These are phyloP conservation scores for Halcyon malimbica DNA, from an alignment of 2,113 vertebrate genomes.

Conservation along the genomic window DNA sequence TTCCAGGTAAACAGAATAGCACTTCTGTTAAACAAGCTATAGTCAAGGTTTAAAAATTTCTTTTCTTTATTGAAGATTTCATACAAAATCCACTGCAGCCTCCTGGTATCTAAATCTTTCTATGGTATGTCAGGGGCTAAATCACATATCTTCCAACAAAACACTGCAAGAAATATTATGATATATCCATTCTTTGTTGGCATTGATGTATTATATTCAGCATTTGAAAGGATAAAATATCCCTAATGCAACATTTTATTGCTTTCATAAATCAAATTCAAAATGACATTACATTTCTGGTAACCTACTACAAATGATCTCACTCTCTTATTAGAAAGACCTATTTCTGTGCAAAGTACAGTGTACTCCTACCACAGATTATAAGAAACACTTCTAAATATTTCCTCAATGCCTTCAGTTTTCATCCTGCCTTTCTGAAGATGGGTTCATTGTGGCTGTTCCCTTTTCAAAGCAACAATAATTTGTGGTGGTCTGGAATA, in stretches of 20 bases:
- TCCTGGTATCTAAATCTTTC: background rate
- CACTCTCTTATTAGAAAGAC: background rate
- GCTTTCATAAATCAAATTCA: slow-evolving; percentile 38
- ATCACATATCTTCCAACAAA: background rate
- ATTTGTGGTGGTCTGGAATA: background rate
- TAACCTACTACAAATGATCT: background rate
- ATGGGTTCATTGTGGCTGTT: background rate
- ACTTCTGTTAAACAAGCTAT: background rate
- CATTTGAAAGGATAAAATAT: slow-evolving; percentile 12
- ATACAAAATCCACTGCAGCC: background rate
- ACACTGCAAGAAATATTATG: background rate
- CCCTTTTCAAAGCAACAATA: background rate
- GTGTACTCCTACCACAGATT: background rate
- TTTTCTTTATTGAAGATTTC: background rate
- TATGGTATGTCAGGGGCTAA: background rate
- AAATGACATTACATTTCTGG: background rate
- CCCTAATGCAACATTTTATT: slow-evolving; percentile 4
- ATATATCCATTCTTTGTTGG: background rate
- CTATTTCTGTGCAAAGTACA: background rate
- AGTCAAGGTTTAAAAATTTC: background rate
- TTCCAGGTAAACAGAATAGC: background rate
- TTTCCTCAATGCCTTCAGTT: background rate
- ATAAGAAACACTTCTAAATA: background rate
- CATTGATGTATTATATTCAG: background rate
- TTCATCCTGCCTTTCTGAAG: background rate